Evolutionary conservation across 2,888 invertebrate species (phyloP).

Genomic region (Drosophila dives): DNA sequence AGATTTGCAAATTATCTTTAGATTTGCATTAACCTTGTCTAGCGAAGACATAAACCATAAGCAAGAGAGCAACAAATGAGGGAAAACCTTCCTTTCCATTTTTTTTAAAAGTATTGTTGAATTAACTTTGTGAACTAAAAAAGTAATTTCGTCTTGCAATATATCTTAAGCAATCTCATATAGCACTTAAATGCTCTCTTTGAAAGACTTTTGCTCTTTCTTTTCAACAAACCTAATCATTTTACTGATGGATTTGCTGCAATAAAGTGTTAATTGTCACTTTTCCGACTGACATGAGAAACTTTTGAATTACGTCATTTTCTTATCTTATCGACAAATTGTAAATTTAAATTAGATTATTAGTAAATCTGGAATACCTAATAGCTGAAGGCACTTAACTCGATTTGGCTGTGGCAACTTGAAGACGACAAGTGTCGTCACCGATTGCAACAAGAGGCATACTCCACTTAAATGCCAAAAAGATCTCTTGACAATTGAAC

Average conservation of each 20-base stretch:
- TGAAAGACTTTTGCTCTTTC: neutral
- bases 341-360: conserved; percentile 14
- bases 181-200: neutral
- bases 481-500: conserved; percentile 63
- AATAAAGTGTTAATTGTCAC: neutral
- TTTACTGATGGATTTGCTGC: neutral
- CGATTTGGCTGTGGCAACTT: conserved; percentile 34
- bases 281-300: neutral
- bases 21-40: conserved; percentile 1
- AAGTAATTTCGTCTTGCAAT: neutral
- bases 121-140: neutral
- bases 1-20: conserved; percentile 19
- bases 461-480: conserved; percentile 54
- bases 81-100: neutral
- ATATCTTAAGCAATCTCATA: neutral
- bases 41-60: conserved; percentile 24
- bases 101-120: too few relatives aligned
- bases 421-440: conserved; percentile 31
- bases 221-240: neutral
- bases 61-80: neutral
- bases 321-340: conserved; percentile 4
- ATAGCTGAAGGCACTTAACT: conserved; percentile 7
- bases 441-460: conserved; percentile 20
- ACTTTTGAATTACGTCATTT: neutral
- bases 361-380: conserved; percentile 23